Conservation (phyloP, 2,797 vertebrate species). For the Brachyalestes nurse region DNA sequence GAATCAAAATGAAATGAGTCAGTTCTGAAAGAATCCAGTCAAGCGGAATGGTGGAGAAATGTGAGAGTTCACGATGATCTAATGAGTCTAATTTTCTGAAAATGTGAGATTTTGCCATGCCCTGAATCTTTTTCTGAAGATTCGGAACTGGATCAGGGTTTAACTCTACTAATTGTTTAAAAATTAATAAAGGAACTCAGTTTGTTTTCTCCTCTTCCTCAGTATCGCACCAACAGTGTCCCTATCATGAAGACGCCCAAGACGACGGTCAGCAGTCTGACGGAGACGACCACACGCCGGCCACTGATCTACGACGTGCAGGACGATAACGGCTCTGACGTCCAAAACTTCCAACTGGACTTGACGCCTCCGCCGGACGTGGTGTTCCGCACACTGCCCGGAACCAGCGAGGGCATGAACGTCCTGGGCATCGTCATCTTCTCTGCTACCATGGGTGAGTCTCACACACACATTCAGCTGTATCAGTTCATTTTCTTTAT, state of each 20-base stretch:
- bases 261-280: slow-evolving; percentile 65
- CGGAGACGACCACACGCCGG: slow-evolving; percentile 78
- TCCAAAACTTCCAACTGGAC: slow-evolving; percentile 93
- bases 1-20: no score
- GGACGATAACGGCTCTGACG: slow-evolving; percentile 87
- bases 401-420: slow-evolving; percentile 94
- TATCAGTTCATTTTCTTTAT: no score
- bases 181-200: no score
- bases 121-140: neutral
- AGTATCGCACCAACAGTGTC: slow-evolving; percentile 93
- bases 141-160: neutral
- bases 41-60: no score
- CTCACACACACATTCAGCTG: no score
- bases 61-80: no score
- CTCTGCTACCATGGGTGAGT: no score
- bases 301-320: slow-evolving; percentile 90
- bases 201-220: slow-evolving; percentile 54
- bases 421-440: slow-evolving; percentile 96
- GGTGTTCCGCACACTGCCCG: slow-evolving; percentile 87
- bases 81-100: no score
- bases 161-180: no score
- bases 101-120: neutral
- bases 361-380: slow-evolving; percentile 92
- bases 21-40: no score
- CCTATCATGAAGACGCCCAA: slow-evolving; percentile 81